Evolutionary conservation across 2,797 vertebrate species (phyloP).

Genomic region (Platyrinchus mystaceus): DNA sequence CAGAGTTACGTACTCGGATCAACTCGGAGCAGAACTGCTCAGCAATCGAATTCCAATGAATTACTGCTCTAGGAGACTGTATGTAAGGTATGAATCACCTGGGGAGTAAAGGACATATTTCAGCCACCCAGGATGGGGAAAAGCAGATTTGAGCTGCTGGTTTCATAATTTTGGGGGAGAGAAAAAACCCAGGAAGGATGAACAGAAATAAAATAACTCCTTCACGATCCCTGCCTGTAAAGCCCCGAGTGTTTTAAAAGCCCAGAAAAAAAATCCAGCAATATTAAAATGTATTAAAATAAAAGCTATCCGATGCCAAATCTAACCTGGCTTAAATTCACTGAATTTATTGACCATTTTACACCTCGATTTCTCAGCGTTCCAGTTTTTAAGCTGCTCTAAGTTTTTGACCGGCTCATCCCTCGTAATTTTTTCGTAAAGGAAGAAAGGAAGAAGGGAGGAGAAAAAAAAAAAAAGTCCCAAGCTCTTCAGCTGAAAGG

Average conservation of each 20-base stretch:
- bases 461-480: neutral
- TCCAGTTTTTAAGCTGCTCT: neutral
- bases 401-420: neutral
- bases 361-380: neutral
- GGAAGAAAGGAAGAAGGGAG: neutral
- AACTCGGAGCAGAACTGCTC: neutral
- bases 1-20: neutral
- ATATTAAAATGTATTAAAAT: neutral
- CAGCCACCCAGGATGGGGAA: neutral
- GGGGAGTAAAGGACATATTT: neutral
- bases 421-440: neutral
- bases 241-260: neutral
- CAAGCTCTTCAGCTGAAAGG: neutral
- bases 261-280: no score
- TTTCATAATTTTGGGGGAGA: neutral
- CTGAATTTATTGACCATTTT: neutral
- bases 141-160: neutral
- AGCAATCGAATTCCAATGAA: neutral
- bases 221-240: accelerated
- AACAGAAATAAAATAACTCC: neutral
- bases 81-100: neutral
- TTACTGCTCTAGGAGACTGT: neutral
- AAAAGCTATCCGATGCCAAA: neutral
- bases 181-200: neutral
- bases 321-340: neutral